phyloP scores from a whole-genome alignment of 2,888 invertebrate genomes.

The Dolichopus griseipennis region DNA sequence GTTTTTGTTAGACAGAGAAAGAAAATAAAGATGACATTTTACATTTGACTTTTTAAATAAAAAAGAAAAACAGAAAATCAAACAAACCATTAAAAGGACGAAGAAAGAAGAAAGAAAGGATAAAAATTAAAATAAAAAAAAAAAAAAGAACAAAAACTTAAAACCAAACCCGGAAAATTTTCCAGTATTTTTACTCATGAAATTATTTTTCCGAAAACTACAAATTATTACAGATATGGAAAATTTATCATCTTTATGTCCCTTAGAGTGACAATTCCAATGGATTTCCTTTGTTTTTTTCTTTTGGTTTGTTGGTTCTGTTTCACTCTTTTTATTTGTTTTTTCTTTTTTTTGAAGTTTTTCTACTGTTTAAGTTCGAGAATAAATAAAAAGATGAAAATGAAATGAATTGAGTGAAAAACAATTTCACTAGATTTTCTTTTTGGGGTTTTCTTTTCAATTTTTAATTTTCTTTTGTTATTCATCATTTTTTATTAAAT shows the following conservation, averaged over 20 bases:
- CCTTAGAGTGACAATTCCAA: slow-evolving; percentile 1
- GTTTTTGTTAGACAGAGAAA: too few species aligned
- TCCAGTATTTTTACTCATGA: neutral
- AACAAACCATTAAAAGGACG: too few species aligned
- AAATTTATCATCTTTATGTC: slow-evolving; percentile 4
- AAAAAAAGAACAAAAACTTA: too few species aligned
- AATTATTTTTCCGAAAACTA: neutral
- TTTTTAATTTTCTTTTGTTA: neutral
- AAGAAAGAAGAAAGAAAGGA: too few species aligned
- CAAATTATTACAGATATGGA: neutral
- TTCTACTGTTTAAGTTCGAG: neutral
- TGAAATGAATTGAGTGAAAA: neutral
- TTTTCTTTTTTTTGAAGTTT: neutral
- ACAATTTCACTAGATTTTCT: neutral
- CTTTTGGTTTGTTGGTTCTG: too few species aligned
- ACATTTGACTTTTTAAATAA: too few species aligned
- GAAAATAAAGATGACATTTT: too few species aligned
- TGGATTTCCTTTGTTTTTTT: neutral
- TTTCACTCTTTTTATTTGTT: neutral
- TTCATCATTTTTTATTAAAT: too few species aligned
- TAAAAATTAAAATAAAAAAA: too few species aligned
- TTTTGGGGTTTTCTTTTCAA: neutral
- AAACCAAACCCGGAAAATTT: too few species aligned
- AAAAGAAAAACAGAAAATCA: too few species aligned
- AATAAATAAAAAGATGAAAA: neutral